Evolutionary conservation across 2,797 vertebrate species (phyloP), one percentile per base, ranked within the genome.

Genomic region (Hyperoplus lanceolatus): DNA sequence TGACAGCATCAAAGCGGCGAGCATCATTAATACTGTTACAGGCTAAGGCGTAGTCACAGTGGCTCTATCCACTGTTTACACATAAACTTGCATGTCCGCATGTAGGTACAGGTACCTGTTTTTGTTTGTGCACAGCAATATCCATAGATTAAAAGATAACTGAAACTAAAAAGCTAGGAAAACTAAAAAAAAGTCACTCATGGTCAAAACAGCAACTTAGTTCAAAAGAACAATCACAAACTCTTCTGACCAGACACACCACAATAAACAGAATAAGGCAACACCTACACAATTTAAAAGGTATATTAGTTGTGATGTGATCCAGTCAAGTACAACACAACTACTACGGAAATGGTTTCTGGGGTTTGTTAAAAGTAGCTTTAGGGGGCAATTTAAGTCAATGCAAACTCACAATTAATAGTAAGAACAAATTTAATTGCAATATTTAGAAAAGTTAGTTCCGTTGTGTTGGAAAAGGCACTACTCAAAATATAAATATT

Each of bases 1-100:
- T 93, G 93, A 92, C 92, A 90, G 88, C 83, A 87, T 88, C 88
- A 93, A 92, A 93, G 82, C 71, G 39, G 68, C 77, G 75, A 79
- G 58, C 61, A 73, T 80, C 87, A 89, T 84, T 82, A 79, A 90
- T 82, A 81, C 62, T 75, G 81, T 48, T 56, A 51, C 39, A 9
- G 74, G 75, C 70, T n/a, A 62, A 90, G 87, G 87, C 68, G 73
- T 73, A 71, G 79, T 70, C 81, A 5, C 75, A 53, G 6, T n/a
- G 69, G 67, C 82, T 88, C 76, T 49, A 49, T 81, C 55, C 70
- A 71, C 82, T 86, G 68, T 86, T 88, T 86, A 86, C 71, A 77
- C 82, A 57, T 77, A 70, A 83, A 79, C 73, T 71, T 64, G 53
- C 18, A 54, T 48, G 74, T 70, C 59, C 0, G 16, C 69, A 41